These are phyloP conservation scores for Drosophila paranaensis DNA, from an alignment of 2,888 invertebrate genomes.

Conservation along the genomic window DNA sequence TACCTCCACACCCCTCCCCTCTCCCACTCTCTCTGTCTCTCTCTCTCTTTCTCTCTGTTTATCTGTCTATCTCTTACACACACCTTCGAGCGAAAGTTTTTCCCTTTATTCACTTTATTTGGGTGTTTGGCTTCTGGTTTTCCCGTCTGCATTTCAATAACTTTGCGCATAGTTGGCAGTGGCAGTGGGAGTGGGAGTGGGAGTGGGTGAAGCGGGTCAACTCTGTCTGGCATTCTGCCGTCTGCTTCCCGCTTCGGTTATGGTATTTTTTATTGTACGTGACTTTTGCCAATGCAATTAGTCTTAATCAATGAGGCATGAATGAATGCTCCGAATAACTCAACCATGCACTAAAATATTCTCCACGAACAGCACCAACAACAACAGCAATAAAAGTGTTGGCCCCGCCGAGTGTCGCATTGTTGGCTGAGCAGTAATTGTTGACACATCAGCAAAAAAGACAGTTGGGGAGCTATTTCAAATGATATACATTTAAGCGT, in stretches of 20 bases:
- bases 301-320: conserved; percentile 66
- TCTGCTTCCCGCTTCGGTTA: conserved; percentile 4
- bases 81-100: conserved; percentile 44
- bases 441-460: conserved; percentile 11
- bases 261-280: conserved; percentile 42
- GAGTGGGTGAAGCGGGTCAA: conserved; percentile 47
- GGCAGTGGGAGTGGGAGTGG: neutral
- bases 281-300: conserved; percentile 65
- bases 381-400: conserved; percentile 34
- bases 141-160: conserved; percentile 44
- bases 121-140: conserved; percentile 28
- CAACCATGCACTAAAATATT: conserved; percentile 43
- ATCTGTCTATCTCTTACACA: neutral
- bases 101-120: neutral
- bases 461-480: neutral
- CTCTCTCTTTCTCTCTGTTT: conserved; percentile 5
- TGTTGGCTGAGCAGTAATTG: conserved; percentile 43
- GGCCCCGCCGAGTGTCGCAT: conserved; percentile 42
- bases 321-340: conserved; percentile 45
- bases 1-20: conserved; percentile 4
- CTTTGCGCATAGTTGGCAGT: conserved; percentile 17
- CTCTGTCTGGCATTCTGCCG: conserved; percentile 3
- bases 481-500: neutral
- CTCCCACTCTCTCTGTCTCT: conserved; percentile 10
- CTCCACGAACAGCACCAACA: conserved; percentile 9